Base-by-base conservation (phyloP, 2,113 vertebrate species). In the Thalassoma bifasciatum region DNA sequence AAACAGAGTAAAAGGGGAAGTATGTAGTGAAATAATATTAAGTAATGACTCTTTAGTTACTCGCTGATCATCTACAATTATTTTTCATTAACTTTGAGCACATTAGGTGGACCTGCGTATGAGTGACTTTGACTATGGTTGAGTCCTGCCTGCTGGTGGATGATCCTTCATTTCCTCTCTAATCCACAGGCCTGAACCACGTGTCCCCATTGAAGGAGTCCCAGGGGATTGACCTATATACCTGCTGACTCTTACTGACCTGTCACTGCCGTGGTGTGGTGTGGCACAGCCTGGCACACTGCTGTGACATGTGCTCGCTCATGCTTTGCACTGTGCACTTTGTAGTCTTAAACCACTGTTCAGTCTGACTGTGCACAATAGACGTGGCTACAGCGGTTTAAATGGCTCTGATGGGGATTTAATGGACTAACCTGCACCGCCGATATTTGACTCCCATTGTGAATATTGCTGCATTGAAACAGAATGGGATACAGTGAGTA, bases 121-220 rank as follows among this genome's bases (percentile, higher is more conserved):
- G 66, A 77, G 65, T 79, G 78, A 50, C 65, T 68, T 16, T 76
- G 63, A 63, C 61, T 84, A 70, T 61, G 72, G 75, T 59, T 30
- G 71, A 90, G 82, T 75, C 69, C 69, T 74, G 82, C 87, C 87
- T 77, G 72, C 80, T 70, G 77, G 80, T 89, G 88, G 90, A 90
- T 94, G 92, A 94, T 92, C 91, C 91, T 93, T 93, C 84, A 93
- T 92, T 94, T 94, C 91, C 93, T 89, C 81, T 80, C 72, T 94
- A 94, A 93, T 93, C 92, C 91, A 83, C 60, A 86, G 85, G 66
- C 86, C 79, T 72, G 80, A 30, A 75, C 83, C 91, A 93, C 82
- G 83, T 92, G 90, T 77, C 85, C 61, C 89, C 91, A 91, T 93
- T 91, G 91, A 93, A 93, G 93, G 87, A 93, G 90, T 91, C 88